A percentile compares a stretch with the other conserved stretches of the same genome.
These are phyloP conservation scores for Hyperoplus lanceolatus DNA, from an alignment of 2,797 vertebrate species.

Conservation along the genomic window DNA sequence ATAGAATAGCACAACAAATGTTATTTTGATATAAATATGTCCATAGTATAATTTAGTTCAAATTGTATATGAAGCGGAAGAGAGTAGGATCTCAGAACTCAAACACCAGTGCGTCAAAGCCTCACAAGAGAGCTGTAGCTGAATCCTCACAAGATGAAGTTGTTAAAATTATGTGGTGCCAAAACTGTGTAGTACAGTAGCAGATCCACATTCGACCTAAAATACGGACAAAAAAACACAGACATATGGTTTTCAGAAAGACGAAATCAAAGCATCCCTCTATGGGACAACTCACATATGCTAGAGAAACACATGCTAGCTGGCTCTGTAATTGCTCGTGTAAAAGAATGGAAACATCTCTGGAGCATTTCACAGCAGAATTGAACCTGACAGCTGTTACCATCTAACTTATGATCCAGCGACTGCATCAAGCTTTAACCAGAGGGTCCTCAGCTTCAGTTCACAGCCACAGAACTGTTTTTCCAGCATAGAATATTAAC, in stretches of 20 bases:
- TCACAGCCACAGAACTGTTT: conserved; percentile 38
- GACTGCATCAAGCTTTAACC: conserved; percentile 15
- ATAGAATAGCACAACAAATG: no score
- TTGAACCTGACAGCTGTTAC: conserved; percentile 41
- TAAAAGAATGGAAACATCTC: conserved; percentile 27
- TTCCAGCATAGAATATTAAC: conserved; percentile 43
- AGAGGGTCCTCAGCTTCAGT: conserved; percentile 11
- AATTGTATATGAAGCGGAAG: neutral
- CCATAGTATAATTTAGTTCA: neutral
- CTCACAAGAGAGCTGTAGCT: neutral
- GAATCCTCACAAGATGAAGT: neutral
- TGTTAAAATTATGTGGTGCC: neutral
- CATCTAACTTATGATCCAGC: conserved; percentile 20
- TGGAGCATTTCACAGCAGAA: conserved; percentile 9
- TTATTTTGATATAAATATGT: no score
- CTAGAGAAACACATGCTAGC: conserved; percentile 22
- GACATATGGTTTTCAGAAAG: conserved; percentile 11
- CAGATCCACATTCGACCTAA: conserved; percentile 1
- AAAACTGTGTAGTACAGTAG: neutral
- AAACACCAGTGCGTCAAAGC: neutral
- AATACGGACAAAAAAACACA: conserved; percentile 11
- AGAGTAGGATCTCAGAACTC: neutral
- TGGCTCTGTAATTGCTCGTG: conserved; percentile 18
- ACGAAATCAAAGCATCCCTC: conserved; percentile 12
- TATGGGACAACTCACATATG: neutral